Evolutionary conservation across 2,888 invertebrate species (phyloP).

Genomic region (Tetranychus truncatus): DNA sequence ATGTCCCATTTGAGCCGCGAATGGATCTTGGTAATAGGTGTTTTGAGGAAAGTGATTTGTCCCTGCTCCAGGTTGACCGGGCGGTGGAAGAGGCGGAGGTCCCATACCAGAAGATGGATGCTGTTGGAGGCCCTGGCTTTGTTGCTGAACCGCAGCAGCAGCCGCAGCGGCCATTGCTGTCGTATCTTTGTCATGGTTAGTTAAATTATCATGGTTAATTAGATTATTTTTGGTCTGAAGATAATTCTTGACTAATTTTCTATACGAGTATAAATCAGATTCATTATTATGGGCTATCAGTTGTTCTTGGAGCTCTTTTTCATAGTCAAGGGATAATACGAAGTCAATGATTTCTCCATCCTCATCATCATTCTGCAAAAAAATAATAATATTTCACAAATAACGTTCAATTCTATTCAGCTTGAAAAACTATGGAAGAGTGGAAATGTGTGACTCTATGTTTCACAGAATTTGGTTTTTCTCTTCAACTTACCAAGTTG

Average conservation of each 20-base stretch:
- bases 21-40: conserved; percentile 26
- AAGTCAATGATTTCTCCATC: neutral
- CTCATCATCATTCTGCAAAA: neutral
- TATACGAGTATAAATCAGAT: neutral
- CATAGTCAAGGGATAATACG: neutral
- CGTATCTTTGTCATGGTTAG: conserved; percentile 32
- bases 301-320: neutral
- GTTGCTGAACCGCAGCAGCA: conserved; percentile 43
- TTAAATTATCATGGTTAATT: conserved; percentile 13
- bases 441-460: neutral
- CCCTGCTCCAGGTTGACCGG: neutral
- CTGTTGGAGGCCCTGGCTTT: conserved; percentile 26
- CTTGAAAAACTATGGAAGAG: neutral
- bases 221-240: conserved; percentile 3
- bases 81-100: neutral
- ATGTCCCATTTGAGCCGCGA: conserved; percentile 25
- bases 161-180: conserved; percentile 46
- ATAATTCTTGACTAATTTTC: conserved; percentile 1
- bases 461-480: neutral
- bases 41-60: conserved; percentile 20
- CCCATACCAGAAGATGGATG: conserved; percentile 6
- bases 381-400: neutral
- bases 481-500: conserved; percentile 1
- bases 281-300: neutral
- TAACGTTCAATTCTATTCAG: neutral